Evolutionary conservation across 2,888 invertebrate species (phyloP).

Genomic region (Acleris emargana): DNA sequence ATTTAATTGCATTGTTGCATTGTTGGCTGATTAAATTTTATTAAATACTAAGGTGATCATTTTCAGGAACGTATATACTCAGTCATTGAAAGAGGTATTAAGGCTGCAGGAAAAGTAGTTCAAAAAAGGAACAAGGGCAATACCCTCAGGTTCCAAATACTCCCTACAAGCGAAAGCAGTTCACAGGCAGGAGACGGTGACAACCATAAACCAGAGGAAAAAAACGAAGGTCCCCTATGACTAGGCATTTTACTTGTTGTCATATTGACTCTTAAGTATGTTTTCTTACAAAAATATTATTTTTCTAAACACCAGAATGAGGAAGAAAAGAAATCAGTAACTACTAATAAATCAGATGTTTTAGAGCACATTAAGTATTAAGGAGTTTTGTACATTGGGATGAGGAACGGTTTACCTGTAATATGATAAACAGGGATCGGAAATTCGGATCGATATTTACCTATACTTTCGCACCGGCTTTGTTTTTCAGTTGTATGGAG

Average conservation of each 20-base stretch:
- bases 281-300: slow-evolving; percentile 58
- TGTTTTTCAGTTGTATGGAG: too few relatives aligned
- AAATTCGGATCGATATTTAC: too few relatives aligned
- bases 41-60: slow-evolving; percentile 40
- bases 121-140: slow-evolving; percentile 86
- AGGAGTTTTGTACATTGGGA: background rate
- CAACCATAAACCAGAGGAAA: slow-evolving; percentile 45
- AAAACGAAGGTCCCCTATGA: slow-evolving; percentile 70
- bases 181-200: slow-evolving; percentile 44
- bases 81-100: slow-evolving; percentile 80
- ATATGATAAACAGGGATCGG: background rate
- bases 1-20: too few relatives aligned
- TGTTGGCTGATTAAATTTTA: background rate
- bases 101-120: slow-evolving; percentile 80
- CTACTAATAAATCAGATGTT: slow-evolving; percentile 22
- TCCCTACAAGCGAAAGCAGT: slow-evolving; percentile 70
- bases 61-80: slow-evolving; percentile 84
- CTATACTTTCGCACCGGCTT: too few relatives aligned
- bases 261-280: slow-evolving; percentile 63
- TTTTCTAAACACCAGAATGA: slow-evolving; percentile 42
- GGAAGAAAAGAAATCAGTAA: slow-evolving; percentile 35
- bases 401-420: background rate
- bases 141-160: slow-evolving; percentile 85
- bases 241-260: slow-evolving; percentile 60
- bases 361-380: slow-evolving; percentile 23